Percentiles rank a stretch among this genome's conserved stretches.
phyloP scores from a whole-genome alignment of 1,140 invertebrate species.

The Schlechtendalia chinensis region DNA sequence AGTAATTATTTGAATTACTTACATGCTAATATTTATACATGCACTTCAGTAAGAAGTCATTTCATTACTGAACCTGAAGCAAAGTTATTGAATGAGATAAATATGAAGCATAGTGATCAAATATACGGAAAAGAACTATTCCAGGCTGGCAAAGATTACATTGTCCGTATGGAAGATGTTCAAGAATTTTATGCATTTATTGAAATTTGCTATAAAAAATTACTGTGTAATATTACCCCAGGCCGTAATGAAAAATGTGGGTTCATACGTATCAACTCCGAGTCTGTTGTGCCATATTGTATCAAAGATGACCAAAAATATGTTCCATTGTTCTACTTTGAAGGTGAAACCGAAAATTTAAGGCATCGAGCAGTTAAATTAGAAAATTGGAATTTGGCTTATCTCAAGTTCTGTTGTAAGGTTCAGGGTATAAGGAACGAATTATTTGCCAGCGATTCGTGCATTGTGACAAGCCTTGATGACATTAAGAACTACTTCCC shows the following conservation, averaged over 20 bases:
- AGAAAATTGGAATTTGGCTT: slow-evolving; percentile 86
- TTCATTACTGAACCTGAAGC: slow-evolving; percentile 90
- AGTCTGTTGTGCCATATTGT: slow-evolving; percentile 90
- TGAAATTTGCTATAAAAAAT: slow-evolving; percentile 81
- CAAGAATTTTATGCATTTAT: slow-evolving; percentile 87
- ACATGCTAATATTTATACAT: slow-evolving; percentile 79
- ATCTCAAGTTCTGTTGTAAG: slow-evolving; percentile 91
- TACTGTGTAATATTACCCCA: slow-evolving; percentile 65
- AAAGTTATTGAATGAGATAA: slow-evolving; percentile 89
- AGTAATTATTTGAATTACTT: slow-evolving; percentile 80
- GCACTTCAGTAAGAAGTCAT: slow-evolving; percentile 87
- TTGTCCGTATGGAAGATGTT: slow-evolving; percentile 82
- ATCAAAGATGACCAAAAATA: slow-evolving; percentile 78
- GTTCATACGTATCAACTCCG: slow-evolving; percentile 90
- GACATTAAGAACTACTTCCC: slow-evolving; percentile 90
- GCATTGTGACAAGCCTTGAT: slow-evolving; percentile 81
- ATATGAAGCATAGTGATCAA: slow-evolving; percentile 84
- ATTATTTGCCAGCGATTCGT: slow-evolving; percentile 83
- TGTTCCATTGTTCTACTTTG: slow-evolving; percentile 92
- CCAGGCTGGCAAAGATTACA: slow-evolving; percentile 77
- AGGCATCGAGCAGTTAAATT: slow-evolving; percentile 80
- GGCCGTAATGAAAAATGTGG: slow-evolving; percentile 77
- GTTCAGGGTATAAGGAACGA: slow-evolving; percentile 89
- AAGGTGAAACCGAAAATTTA: slow-evolving; percentile 85
- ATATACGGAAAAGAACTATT: slow-evolving; percentile 88